Evolutionary conservation across 2,888 invertebrate genomes (phyloP).

Genomic region (Hymenopus coronatus): DNA sequence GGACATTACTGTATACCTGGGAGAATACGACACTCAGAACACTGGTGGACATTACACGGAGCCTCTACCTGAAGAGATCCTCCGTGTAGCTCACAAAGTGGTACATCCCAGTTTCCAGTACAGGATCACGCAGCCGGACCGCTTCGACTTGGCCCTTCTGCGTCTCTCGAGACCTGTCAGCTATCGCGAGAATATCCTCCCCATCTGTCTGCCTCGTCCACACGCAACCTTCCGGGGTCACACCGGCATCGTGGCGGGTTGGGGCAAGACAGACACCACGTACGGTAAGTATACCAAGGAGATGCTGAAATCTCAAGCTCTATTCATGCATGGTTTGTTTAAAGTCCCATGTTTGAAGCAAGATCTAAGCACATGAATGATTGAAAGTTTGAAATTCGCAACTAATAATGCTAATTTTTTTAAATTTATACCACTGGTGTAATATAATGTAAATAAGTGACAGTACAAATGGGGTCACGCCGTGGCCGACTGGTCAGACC

Average conservation of each 20-base stretch:
- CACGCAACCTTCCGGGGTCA: constrained; percentile 50
- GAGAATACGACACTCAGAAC: constrained; percentile 75
- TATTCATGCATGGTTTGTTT: no score
- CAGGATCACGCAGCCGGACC: constrained; percentile 77
- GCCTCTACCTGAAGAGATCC: constrained; percentile 63
- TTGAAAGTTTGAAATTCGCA: no score
- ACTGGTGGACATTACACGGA: constrained; percentile 61
- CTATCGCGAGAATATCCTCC: constrained; percentile 66
- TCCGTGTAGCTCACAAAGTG: constrained; percentile 68
- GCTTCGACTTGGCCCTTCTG: constrained; percentile 71
- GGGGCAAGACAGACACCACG: constrained; percentile 73
- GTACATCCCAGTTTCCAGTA: constrained; percentile 79
- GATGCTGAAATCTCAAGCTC: no score
- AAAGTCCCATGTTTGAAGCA: no score
- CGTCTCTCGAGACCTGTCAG: constrained; percentile 65
- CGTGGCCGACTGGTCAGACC: no score
- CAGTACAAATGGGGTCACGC: no score
- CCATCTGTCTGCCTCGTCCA: constrained; percentile 71
- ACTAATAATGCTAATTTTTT: no score
- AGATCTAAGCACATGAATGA: no score
- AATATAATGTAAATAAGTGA: no score
- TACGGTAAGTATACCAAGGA: constrained; percentile 41
- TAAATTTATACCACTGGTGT: no score
- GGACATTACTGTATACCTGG: constrained; percentile 75
- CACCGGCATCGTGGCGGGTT: constrained; percentile 71